Conservation (phyloP, 2,888 invertebrate genomes). For the Osmoderma eremita region DNA sequence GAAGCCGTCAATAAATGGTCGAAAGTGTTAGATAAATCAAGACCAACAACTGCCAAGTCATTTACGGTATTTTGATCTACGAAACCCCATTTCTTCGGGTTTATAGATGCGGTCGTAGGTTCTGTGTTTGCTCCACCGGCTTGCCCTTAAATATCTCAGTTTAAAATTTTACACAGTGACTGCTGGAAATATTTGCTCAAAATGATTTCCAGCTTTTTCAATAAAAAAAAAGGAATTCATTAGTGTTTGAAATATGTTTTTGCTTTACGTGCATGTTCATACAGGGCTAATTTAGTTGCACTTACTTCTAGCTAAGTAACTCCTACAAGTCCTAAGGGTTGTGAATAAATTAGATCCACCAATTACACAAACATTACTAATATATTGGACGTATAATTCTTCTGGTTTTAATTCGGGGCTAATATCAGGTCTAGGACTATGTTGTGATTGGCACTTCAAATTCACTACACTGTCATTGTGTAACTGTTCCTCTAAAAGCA, state of each 20-base stretch:
- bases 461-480: slow-evolving; percentile 83
- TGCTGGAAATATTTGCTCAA: too few species aligned
- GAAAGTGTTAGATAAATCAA: slow-evolving; percentile 79
- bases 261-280: too few species aligned
- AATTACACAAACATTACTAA: slow-evolving; percentile 76
- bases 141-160: slow-evolving; percentile 23
- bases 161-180: neutral
- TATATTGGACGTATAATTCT: slow-evolving; percentile 81
- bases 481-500: slow-evolving; percentile 84
- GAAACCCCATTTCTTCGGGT: slow-evolving; percentile 89
- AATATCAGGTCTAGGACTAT: slow-evolving; percentile 64
- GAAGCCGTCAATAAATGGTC: slow-evolving; percentile 88
- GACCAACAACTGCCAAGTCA: slow-evolving; percentile 82
- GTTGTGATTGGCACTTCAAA: slow-evolving; percentile 81
- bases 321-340: slow-evolving; percentile 80
- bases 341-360: slow-evolving; percentile 83
- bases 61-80: slow-evolving; percentile 77
- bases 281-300: neutral
- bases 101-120: slow-evolving; percentile 64
- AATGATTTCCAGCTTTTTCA: too few species aligned
- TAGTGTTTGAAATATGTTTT: too few species aligned
- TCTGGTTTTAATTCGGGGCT: slow-evolving; percentile 64
- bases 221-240: too few species aligned
- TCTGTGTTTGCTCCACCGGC: slow-evolving; percentile 22
- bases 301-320: slow-evolving; percentile 81